Conservation (phyloP, 2,888 invertebrate species). For the Scaeva pyrastri region DNA sequence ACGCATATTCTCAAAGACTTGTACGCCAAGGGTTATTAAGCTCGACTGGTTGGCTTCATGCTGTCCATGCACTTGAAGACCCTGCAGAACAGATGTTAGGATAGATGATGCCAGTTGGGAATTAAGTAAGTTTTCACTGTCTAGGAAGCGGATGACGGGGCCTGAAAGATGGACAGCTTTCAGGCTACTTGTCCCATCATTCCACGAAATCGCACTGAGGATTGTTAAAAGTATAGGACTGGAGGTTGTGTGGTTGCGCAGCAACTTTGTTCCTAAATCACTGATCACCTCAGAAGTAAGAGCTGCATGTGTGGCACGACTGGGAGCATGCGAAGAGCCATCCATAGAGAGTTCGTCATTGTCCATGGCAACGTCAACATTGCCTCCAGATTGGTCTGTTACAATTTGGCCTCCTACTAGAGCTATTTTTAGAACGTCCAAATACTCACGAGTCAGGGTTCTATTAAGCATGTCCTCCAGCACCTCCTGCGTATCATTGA, state of each 20-base stretch:
- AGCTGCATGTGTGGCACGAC: conserved; percentile 83
- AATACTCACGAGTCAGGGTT: conserved; percentile 93
- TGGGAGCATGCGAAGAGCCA: conserved; percentile 85
- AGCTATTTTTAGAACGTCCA: conserved; percentile 91
- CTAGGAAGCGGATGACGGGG: conserved; percentile 89
- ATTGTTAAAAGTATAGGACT: conserved; percentile 88
- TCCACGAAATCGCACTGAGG: conserved; percentile 90
- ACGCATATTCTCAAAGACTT: conserved; percentile 93
- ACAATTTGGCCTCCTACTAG: conserved; percentile 89
- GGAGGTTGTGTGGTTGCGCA: conserved; percentile 88
- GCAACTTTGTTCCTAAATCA: conserved; percentile 90
- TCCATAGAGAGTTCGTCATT: conserved; percentile 89
- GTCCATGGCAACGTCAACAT: conserved; percentile 85
- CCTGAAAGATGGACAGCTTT: conserved; percentile 91
- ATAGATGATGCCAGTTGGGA: conserved; percentile 89
- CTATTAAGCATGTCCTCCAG: conserved; percentile 94
- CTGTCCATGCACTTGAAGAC: conserved; percentile 94
- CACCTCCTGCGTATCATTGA: conserved; percentile 91
- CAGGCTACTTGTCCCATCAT: conserved; percentile 92
- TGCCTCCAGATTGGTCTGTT: conserved; percentile 77
- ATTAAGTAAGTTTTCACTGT: conserved; percentile 87
- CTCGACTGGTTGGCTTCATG: conserved; percentile 94
- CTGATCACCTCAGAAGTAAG: conserved; percentile 90
- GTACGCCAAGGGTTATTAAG: conserved; percentile 91
- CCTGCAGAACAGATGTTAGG: conserved; percentile 91